Conservation (phyloP, 2,797 vertebrate species). For the Xiphophorus birchmanni region DNA sequence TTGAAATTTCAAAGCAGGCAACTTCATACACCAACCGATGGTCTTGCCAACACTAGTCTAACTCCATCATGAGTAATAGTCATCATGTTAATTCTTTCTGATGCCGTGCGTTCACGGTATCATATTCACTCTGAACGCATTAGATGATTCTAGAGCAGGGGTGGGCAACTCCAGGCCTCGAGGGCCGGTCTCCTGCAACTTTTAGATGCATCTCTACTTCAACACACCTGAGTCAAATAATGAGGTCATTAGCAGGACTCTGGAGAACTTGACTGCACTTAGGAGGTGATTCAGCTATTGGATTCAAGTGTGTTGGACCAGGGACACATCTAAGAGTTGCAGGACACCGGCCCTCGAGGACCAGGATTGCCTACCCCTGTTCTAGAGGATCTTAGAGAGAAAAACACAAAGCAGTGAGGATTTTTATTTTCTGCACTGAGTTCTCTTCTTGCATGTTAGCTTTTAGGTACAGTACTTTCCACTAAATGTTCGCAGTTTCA, state of each 20-base stretch:
- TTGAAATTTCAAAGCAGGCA: slow-evolving; percentile 12
- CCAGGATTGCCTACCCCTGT: too few relatives aligned
- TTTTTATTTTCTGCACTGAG: not conserved
- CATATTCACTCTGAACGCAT: slow-evolving; percentile 35
- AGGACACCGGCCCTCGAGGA: too few relatives aligned
- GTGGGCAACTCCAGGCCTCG: too few relatives aligned
- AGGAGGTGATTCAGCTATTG: too few relatives aligned
- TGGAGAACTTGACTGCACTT: too few relatives aligned
- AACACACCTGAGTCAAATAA: too few relatives aligned
- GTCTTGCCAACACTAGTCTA: slow-evolving; percentile 40
- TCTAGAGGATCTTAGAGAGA: slow-evolving; percentile 21
- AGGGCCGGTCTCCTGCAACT: too few relatives aligned
- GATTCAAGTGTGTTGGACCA: too few relatives aligned
- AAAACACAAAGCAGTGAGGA: slow-evolving; percentile 7
- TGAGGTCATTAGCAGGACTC: too few relatives aligned
- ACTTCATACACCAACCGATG: slow-evolving; percentile 9
- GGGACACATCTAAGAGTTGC: too few relatives aligned
- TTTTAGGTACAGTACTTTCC: slow-evolving; percentile 11
- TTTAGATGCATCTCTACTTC: too few relatives aligned
- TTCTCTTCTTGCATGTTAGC: not conserved
- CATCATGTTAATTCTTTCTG: slow-evolving; percentile 45
- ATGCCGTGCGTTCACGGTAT: slow-evolving; percentile 26
- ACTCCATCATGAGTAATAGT: slow-evolving; percentile 45
- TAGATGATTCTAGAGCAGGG: slow-evolving; percentile 21
- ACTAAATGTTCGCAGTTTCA: not conserved